phyloP scores from a whole-genome alignment of 2,888 invertebrate species.

The Mamestra brassicae region DNA sequence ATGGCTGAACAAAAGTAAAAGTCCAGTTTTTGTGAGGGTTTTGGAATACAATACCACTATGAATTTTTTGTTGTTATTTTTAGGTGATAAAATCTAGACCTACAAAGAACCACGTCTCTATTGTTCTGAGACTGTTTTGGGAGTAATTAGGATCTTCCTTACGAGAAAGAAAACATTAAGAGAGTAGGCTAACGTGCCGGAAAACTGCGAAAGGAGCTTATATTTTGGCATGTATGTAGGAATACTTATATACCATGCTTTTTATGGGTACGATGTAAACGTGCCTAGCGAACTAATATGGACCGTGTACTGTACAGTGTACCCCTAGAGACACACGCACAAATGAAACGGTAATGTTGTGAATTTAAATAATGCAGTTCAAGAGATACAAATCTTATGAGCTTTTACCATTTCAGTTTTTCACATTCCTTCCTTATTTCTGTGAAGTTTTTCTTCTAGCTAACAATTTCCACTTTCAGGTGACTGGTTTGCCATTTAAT shows the following conservation, averaged over 20 bases:
- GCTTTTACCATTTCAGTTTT: background rate
- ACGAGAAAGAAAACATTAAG: background rate
- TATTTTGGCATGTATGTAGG: constrained; percentile 17
- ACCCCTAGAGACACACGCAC: constrained; percentile 3
- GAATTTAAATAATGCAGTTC: constrained; percentile 37
- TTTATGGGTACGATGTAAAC: constrained; percentile 40
- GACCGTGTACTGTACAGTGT: constrained; percentile 1
- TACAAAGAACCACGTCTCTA: background rate
- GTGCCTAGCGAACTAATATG: constrained; percentile 44
- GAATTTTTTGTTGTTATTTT: constrained; percentile 4
- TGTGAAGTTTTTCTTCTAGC: background rate
- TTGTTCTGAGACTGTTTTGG: background rate
- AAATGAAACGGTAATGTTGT: constrained; percentile 19
- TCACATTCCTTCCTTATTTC: background rate
- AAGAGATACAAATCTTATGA: constrained; percentile 17
- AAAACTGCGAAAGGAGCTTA: constrained; percentile 8
- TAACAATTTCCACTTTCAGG: constrained; percentile 1
- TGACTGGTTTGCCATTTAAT: constrained; percentile 22
- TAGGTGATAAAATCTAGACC: background rate
- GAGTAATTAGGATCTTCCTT: background rate
- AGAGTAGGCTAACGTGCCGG: background rate
- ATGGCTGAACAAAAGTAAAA: constrained; percentile 37
- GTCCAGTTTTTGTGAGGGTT: constrained; percentile 18
- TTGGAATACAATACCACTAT: constrained; percentile 12
- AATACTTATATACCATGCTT: constrained; percentile 26